Base-by-base conservation (phyloP, 2,113 vertebrate species). In the Neotoma lepida region DNA sequence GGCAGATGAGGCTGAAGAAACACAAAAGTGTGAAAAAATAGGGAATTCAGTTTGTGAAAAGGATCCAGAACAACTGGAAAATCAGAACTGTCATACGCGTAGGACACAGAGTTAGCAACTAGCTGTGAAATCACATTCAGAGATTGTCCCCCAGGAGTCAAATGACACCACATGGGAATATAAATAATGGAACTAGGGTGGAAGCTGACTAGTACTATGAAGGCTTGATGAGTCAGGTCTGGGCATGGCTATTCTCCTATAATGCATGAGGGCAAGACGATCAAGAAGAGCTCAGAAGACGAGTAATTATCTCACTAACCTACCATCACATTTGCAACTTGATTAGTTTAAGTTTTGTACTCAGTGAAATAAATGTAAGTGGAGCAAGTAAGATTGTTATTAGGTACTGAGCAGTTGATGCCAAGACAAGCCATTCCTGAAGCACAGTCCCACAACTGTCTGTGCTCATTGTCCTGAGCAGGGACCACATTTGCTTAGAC, bases 401-500 rank as follows among this genome's bases (percentile, higher is more conserved):
- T 20, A 39, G 30, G 26, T 28, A 24, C 15, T n/a, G 51, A 73
- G 35, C 30, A 63, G 4, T 0, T 33, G 61, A 78, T 22, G 33
- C 9, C 7, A 66, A 82, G 46, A 20, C 76, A 63, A 58, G 0
- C 8, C 58, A 26, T 35, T 2, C 17, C 13, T 8, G 39, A 8
- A 74, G 1, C 61, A 39, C 0, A 9, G 0, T 2, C 2, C 33
- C 44, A 15, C n/a, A 30, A 56, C 2, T 85, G 49, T 46, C 17
- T 30, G 7, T 74, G 49, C 2, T 76, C 2, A 15, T 33, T 64
- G 33, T 18, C 24, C 46, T 76, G 64, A 33, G 2, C 39, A 30
- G 17, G 12, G 1, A 35, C 77, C 49, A 39, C 28, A 86, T 4
- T 20, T 39, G 49, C 28, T 22, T 44, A 54, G 51, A 81, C 20